Evolutionary conservation across 2,113 vertebrate species (phyloP).

Genomic region (Corvus cornix): DNA sequence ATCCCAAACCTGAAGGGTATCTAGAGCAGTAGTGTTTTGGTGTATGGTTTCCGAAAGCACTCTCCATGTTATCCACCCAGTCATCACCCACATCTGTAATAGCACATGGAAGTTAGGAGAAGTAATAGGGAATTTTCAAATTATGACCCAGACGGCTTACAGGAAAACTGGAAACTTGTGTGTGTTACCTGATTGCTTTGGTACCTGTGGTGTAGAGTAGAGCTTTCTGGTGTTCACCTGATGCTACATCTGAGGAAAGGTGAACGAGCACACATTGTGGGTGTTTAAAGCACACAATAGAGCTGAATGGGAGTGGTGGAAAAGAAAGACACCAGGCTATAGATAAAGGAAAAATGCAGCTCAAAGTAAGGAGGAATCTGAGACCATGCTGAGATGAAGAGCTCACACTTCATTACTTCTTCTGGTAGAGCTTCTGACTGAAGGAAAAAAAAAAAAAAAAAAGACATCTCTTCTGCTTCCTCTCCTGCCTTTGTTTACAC

Average conservation of each 20-base stretch:
- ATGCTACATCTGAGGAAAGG: neutral
- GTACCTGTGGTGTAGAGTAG: too few relatives aligned
- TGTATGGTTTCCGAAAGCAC: neutral
- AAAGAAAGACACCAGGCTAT: neutral
- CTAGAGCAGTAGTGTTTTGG: neutral
- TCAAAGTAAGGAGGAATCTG: neutral
- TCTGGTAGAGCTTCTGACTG: neutral
- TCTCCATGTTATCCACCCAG: neutral
- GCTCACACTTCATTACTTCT: neutral
- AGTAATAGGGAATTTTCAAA: neutral
- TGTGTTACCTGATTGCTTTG: neutral
- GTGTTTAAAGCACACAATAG: neutral
- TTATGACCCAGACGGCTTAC: neutral
- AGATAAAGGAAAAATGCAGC: neutral
- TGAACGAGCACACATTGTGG: accelerated
- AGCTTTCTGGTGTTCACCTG: neutral
- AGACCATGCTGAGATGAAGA: neutral
- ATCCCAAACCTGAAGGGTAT: neutral
- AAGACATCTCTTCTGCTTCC: neutral
- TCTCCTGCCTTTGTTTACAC: neutral
- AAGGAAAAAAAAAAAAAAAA: neutral
- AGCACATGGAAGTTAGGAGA: neutral
- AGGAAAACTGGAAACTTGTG: neutral
- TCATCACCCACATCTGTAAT: neutral
- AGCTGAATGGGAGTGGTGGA: neutral